A percentile compares a stretch with the other conserved stretches of the same genome.
Evolutionary conservation across 2,113 vertebrate species (phyloP).

Genomic region (Falcunculus frontatus): DNA sequence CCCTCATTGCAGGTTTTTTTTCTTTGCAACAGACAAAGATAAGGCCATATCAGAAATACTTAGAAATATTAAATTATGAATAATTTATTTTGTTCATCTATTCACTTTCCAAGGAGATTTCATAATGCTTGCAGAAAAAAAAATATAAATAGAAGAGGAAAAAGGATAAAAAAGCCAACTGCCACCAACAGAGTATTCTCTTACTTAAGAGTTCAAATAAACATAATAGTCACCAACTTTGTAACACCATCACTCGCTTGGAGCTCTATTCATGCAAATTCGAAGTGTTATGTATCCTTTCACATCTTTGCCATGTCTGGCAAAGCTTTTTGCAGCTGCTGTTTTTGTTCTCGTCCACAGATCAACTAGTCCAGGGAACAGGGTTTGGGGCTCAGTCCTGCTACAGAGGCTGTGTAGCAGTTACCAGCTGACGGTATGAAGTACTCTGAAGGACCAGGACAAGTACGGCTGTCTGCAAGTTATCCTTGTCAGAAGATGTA

Average conservation of each 20-base stretch:
- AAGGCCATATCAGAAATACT: neutral
- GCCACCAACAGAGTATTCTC: rapidly evolving
- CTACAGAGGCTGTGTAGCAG: neutral
- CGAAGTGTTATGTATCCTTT: neutral
- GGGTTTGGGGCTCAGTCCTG: neutral
- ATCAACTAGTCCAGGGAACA: rapidly evolving
- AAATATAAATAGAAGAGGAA: neutral
- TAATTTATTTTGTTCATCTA: too few relatives aligned
- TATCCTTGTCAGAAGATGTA: rapidly evolving
- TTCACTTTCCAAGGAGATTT: neutral
- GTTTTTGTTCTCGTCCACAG: rapidly evolving
- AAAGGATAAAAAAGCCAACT: neutral
- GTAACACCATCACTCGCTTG: neutral
- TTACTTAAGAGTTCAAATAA: neutral
- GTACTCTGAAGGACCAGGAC: neutral
- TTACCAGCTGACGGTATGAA: rapidly evolving
- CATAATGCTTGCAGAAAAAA: neutral
- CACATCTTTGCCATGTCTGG: neutral
- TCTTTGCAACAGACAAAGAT: neutral
- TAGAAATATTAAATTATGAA: too few relatives aligned
- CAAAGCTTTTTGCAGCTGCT: neutral
- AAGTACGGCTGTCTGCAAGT: neutral
- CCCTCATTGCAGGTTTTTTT: neutral
- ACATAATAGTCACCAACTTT: too few relatives aligned
- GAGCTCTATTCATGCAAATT: neutral